phyloP scores from a whole-genome alignment of 2,113 vertebrate species.

The Alethe diademata region DNA sequence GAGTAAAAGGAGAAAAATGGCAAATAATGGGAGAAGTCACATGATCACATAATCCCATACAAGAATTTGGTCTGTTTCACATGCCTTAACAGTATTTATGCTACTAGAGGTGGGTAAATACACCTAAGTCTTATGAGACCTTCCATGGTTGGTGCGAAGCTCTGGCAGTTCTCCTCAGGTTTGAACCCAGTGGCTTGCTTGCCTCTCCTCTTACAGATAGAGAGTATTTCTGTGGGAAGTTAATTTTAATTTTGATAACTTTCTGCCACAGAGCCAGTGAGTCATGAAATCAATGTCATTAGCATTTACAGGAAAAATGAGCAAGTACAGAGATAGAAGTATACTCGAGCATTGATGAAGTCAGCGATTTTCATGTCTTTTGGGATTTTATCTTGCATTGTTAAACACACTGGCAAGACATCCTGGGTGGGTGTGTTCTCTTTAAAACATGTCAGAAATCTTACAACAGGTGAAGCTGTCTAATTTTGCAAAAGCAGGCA shows the following conservation, averaged over 20 bases:
- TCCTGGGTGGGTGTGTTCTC: neutral
- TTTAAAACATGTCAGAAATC: neutral
- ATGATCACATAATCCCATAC: neutral
- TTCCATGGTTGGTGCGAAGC: neutral
- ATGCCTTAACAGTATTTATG: neutral
- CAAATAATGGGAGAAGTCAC: neutral
- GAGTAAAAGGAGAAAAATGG: neutral
- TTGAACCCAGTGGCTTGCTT: neutral
- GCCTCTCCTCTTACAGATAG: neutral
- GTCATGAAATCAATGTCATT: neutral
- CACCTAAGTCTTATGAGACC: neutral
- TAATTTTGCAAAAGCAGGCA: neutral
- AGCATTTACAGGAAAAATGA: neutral
- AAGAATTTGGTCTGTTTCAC: neutral
- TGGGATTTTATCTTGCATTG: neutral
- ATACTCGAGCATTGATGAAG: neutral
- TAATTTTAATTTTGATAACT: neutral
- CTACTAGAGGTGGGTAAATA: neutral
- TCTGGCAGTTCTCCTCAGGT: neutral
- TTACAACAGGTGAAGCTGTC: neutral
- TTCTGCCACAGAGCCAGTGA: neutral
- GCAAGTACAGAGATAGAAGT: neutral
- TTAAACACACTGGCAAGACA: neutral
- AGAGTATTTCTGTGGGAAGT: neutral
- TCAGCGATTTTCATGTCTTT: neutral